Base-by-base conservation (phyloP, 2,113 vertebrate genomes). In the Entosphenus tridentatus region DNA sequence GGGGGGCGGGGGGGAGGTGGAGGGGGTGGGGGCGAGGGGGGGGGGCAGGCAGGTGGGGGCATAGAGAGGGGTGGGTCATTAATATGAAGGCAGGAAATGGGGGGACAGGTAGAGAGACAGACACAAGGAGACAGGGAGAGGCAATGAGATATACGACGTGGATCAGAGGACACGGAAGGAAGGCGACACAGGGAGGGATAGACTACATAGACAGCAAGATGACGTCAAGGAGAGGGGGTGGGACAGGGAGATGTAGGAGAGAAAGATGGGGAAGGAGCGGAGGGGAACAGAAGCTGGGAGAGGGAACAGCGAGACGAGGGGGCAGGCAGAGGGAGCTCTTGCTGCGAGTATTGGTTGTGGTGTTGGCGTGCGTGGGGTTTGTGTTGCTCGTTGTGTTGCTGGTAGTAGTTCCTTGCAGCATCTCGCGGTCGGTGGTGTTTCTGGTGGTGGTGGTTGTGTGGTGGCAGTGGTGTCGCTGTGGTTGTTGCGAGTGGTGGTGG, bases 401-500 rank as follows among this genome's bases (percentile, higher is more conserved):
- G 13, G 13, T 14, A 13, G 16, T 62, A 7, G 58, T 7, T 62
- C 13, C 8, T 62, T 16, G 62, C 62, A 65, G n/a, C 8, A 62
- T 65, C 21, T 16, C 62, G 21, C 10, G 9, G 21, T 65, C n/a
- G 21, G 21, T 16, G 21, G n/a, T 9, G 21, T 16, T 11, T 9
- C n/a, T 16, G 62, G 10, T 16, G n/a, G n/a, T 65, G 21, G 10
- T 16, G 21, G 21, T 65, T 9, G 21, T 65, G n/a, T 21, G 10
- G 62, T 16, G 21, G 62, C n/a, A 11, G 9, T 16, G n/a, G 21
- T 11, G 10, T 11, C 11, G 18, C 62, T 2, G 12, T 12, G 18
- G 11, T 12, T 39, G 10, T 54, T 57, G n/a, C 54, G 59, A 21
- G 69, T 56, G 57, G 75, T 69, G 71, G 73, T 55, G 17, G n/a